These are phyloP conservation scores for Craseonycteris thonglongyai DNA, from an alignment of 2,113 vertebrate genomes.

Conservation along the genomic window DNA sequence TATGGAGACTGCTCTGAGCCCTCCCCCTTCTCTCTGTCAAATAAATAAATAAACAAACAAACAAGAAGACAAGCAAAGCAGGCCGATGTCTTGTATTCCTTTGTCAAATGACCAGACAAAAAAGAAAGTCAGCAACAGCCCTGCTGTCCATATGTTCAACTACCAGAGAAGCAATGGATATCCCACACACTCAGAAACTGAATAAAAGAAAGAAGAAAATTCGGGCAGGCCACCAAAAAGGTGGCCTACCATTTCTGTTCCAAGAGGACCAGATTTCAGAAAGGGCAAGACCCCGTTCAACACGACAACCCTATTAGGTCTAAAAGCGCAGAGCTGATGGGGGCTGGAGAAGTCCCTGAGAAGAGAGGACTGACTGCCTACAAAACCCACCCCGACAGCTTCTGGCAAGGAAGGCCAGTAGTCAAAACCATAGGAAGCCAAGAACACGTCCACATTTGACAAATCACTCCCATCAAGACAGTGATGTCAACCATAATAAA, in stretches of 20 bases:
- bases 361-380: not conserved
- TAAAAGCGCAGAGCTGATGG: not conserved
- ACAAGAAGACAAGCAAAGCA: not conserved
- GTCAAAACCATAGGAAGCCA: constrained; percentile 43
- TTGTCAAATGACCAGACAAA: not conserved
- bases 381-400: constrained; percentile 6
- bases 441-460: constrained; percentile 50
- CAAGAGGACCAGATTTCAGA: not conserved
- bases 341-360: not conserved
- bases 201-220: not conserved
- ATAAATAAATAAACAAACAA: no score
- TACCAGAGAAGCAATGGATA: not conserved
- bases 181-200: not conserved
- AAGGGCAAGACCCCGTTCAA: not conserved
- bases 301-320: not conserved
- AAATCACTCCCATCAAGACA: constrained; percentile 52
- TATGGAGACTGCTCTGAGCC: no score
- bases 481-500: constrained; percentile 53
- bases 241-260: not conserved
- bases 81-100: not conserved
- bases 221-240: no score
- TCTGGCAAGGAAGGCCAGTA: constrained; percentile 45
- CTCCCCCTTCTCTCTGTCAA: no score
- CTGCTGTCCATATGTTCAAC: not conserved
- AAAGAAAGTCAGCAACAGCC: not conserved